phyloP scores from a whole-genome alignment of 1,140 invertebrate genomes.

The Bombus cullumanus region DNA sequence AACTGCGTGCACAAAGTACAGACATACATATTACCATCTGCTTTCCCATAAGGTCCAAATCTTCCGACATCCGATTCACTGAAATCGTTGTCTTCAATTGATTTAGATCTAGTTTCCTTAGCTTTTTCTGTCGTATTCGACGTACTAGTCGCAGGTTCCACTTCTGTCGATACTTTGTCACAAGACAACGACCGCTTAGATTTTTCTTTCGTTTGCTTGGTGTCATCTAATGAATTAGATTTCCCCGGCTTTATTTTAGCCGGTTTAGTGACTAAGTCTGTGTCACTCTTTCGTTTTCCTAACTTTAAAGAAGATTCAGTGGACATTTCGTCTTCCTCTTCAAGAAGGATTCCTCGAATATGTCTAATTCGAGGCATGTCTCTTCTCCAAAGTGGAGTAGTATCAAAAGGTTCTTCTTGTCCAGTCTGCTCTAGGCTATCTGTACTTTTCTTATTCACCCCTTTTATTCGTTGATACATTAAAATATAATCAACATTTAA shows the following conservation, averaged over 20 bases:
- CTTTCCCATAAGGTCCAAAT: slow-evolving; percentile 78
- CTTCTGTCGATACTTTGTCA: slow-evolving; percentile 43
- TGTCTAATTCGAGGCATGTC: slow-evolving; percentile 84
- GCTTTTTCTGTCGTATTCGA: neutral
- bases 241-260: slow-evolving; percentile 69
- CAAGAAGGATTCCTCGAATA: slow-evolving; percentile 81
- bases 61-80: slow-evolving; percentile 54
- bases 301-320: slow-evolving; percentile 56
- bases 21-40: slow-evolving; percentile 76
- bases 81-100: slow-evolving; percentile 31
- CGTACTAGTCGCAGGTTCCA: neutral
- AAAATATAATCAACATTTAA: slow-evolving; percentile 68
- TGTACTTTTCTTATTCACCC: slow-evolving; percentile 65
- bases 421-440: slow-evolving; percentile 61
- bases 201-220: slow-evolving; percentile 61
- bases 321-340: slow-evolving; percentile 62
- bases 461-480: slow-evolving; percentile 77
- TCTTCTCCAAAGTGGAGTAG: slow-evolving; percentile 85
- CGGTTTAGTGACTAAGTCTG: slow-evolving; percentile 61
- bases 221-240: slow-evolving; percentile 58
- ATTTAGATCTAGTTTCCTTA: slow-evolving; percentile 42
- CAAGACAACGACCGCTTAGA: slow-evolving; percentile 57
- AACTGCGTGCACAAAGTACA: slow-evolving; percentile 84
- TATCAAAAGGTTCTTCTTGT: slow-evolving; percentile 81
- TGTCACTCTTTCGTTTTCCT: slow-evolving; percentile 71